Conservation (phyloP, 2,797 vertebrate species). For the Darevskia nairensis region DNA sequence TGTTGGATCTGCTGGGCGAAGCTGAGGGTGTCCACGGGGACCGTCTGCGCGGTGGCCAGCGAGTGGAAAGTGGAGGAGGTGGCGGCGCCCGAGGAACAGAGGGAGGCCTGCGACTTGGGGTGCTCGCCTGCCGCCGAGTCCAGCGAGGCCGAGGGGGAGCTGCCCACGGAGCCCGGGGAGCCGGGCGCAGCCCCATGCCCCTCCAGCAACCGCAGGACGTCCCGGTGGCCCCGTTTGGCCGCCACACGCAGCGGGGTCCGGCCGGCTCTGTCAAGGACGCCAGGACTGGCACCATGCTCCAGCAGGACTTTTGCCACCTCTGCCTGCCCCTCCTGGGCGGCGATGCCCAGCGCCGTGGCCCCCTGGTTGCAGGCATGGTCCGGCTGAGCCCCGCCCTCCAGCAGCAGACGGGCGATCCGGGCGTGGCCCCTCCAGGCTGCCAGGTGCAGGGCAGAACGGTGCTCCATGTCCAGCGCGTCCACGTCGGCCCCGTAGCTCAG, state of each 20-base stretch:
- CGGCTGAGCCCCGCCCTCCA: slow-evolving; percentile 72
- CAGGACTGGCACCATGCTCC: slow-evolving; percentile 80
- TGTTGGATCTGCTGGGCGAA: slow-evolving; percentile 86
- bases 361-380: slow-evolving; percentile 82
- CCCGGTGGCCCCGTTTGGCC: slow-evolving; percentile 76
- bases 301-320: slow-evolving; percentile 81
- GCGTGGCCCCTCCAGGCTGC: slow-evolving; percentile 82
- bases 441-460: slow-evolving; percentile 83
- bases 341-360: slow-evolving; percentile 84
- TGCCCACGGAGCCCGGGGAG: slow-evolving; percentile 86
- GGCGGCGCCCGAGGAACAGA: slow-evolving; percentile 30
- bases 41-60: slow-evolving; percentile 80
- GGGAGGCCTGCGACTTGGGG: not conserved
- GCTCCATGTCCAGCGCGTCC: slow-evolving; percentile 80
- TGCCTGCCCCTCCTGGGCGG: slow-evolving; percentile 82
- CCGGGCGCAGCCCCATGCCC: slow-evolving; percentile 69
- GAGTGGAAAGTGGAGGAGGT: slow-evolving; percentile 81
- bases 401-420: slow-evolving; percentile 73
- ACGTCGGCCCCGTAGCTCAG: slow-evolving; percentile 80
- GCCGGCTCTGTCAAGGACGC: slow-evolving; percentile 81
- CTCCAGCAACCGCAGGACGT: slow-evolving; percentile 80
- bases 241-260: slow-evolving; percentile 83
- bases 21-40: slow-evolving; percentile 82
- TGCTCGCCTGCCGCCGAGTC: too few species aligned
- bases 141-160: not conserved